Base-by-base conservation (phyloP, 2,888 invertebrate species). In the Ophioninae sp. region DNA sequence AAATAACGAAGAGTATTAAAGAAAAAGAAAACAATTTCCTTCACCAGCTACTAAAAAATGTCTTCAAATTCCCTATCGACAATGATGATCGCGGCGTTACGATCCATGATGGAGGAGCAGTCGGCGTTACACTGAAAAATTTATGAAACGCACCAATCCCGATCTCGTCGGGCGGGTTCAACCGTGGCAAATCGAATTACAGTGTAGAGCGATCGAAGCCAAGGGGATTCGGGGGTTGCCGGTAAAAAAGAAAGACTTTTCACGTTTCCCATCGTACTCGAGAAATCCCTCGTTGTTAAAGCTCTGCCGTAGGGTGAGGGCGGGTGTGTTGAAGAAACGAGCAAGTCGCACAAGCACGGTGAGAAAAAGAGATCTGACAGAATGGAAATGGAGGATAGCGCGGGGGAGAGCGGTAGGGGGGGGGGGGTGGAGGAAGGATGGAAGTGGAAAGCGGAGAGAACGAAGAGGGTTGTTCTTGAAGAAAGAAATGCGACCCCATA, bases 401-500 rank as follows among this genome's bases (percentile, higher is more conserved):
- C 57, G 64, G 44, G 61, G 44, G 39, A 50, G 59, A 7, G 44
- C 7, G 65, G 13, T 6, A 61, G 41, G 37, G 21, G 68, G 67
- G 21, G 30, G 50, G 39, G 23, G 41, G 39, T 17, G 13, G 6
- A n/a, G 56, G n/a, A 44, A 68, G 21, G 39, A 61, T 62, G 64
- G 17, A 61, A 61, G 21, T 67, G 20, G 39, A 59, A 67, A 65
- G 39, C 57, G 57, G 2, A 39, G 64, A 37, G 64, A 37, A 61
- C 44, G 61, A 39, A 62, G 73, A 64, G 37, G 65, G 65, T 59
- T 64, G 44, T 65, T 69, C 72, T 79, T 56, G 72, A 77, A 77
- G 76, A 80, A 65, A 83, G 73, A 80, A 83, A 79, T 70, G 76
- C 68, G 76, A 83, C 73, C 76, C 79, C 79, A 79, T 83, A 76